Conservation (phyloP, 2,888 invertebrate genomes). For the Malthinus seriepunctatus region DNA sequence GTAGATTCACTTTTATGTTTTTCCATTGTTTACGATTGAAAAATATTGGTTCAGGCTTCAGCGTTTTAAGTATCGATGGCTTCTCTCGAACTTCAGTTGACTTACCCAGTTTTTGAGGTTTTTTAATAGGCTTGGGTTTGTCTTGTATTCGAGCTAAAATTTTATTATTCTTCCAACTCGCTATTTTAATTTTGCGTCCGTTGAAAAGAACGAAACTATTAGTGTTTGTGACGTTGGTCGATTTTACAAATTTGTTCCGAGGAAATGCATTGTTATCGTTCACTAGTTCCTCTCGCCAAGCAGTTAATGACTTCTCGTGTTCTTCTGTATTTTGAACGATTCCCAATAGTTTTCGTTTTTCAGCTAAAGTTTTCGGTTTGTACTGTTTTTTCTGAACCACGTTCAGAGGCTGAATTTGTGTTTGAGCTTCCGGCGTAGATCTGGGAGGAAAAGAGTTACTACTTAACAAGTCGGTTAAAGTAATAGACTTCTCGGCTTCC, state of each 20-base stretch:
- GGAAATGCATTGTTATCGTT: constrained; percentile 10
- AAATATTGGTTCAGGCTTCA: constrained; percentile 35
- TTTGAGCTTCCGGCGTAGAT: not conserved
- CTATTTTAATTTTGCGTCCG: constrained; percentile 26
- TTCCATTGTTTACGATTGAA: constrained; percentile 55
- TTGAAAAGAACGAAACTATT: constrained; percentile 27
- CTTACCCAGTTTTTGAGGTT: not conserved
- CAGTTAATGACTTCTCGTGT: not conserved
- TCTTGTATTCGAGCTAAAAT: constrained; percentile 24
- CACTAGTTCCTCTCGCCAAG: constrained; percentile 5
- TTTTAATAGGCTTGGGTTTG: not conserved
- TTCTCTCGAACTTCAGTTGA: not conserved
- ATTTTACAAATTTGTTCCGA: not conserved
- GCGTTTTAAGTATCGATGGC: constrained; percentile 12
- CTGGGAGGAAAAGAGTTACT: not conserved
- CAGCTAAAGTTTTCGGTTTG: constrained; percentile 59
- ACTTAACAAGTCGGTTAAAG: not conserved
- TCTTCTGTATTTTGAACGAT: not conserved
- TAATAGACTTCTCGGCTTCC: not conserved
- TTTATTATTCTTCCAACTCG: constrained; percentile 18
- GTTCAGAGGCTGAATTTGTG: constrained; percentile 12
- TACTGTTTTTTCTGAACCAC: constrained; percentile 33
- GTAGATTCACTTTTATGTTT: constrained; percentile 56
- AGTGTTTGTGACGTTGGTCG: not conserved
- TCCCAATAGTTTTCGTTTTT: constrained; percentile 54